A percentile compares a stretch with the other conserved stretches of the same genome.
phyloP scores from a whole-genome alignment of 2,888 invertebrate genomes.

The Sinopyrophorus schimmeli region DNA sequence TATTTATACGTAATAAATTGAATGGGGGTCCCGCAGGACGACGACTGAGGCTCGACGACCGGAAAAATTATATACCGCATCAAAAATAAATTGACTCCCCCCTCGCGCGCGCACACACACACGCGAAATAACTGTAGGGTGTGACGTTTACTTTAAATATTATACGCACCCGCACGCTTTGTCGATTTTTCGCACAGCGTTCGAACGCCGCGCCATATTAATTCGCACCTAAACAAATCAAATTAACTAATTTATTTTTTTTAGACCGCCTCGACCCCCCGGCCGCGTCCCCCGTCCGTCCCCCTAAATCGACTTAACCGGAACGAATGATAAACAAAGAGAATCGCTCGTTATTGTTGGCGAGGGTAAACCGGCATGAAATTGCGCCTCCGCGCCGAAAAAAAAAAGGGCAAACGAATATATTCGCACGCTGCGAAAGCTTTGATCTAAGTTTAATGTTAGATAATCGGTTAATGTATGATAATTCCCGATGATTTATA shows the following conservation, averaged over 20 bases:
- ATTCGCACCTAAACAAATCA: too few relatives aligned
- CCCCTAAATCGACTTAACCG: constrained; percentile 21
- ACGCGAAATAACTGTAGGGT: constrained; percentile 24
- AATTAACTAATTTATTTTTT: too few relatives aligned
- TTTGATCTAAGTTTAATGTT: constrained; percentile 7
- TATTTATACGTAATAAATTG: constrained; percentile 44
- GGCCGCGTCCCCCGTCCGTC: too few relatives aligned
- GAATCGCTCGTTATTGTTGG: constrained; percentile 18
- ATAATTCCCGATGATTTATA: constrained; percentile 37
- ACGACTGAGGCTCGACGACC: constrained; percentile 43
- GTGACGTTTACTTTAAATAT: constrained; percentile 27
- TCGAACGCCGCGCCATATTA: too few relatives aligned
- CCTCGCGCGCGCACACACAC: too few relatives aligned
- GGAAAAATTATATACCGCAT: constrained; percentile 53
- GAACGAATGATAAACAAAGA: constrained; percentile 34
- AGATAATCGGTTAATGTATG: constrained; percentile 36
- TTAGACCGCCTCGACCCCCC: too few relatives aligned
- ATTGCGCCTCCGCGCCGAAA: constrained; percentile 16
- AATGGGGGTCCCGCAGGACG: constrained; percentile 40
- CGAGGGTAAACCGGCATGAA: constrained; percentile 5
- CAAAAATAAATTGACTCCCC: constrained; percentile 51
- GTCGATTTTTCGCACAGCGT: constrained; percentile 12
- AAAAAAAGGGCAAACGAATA: constrained; percentile 17
- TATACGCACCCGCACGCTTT: constrained; percentile 21
- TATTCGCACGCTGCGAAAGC: constrained; percentile 16